These are phyloP conservation scores for Neoascia interrupta DNA, from an alignment of 2,888 invertebrate species.

Conservation along the genomic window DNA sequence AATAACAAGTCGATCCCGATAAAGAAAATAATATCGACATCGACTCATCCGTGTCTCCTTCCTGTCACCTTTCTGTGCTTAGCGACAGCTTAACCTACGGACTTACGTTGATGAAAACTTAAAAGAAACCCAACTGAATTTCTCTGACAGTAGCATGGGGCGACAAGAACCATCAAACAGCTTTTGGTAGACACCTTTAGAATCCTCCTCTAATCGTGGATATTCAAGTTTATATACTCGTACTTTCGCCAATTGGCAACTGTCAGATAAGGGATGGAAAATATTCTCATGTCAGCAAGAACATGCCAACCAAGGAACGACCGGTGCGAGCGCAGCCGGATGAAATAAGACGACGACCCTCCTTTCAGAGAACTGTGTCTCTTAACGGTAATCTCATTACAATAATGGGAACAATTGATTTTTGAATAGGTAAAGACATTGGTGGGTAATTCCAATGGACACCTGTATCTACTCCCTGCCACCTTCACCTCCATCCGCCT, in stretches of 20 bases:
- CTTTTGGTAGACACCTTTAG: conserved; percentile 23
- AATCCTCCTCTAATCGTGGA: conserved; percentile 34
- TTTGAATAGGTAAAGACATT: conserved; percentile 40
- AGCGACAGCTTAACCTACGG: too few species aligned
- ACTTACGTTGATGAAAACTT: conserved; percentile 11
- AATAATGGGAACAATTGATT: conserved; percentile 68
- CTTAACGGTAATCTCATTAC: conserved; percentile 62
- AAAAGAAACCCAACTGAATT: conserved; percentile 21
- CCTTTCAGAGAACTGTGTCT: conserved; percentile 22
- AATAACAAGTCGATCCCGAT: background rate
- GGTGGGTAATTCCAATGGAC: too few species aligned
- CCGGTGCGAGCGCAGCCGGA: too few species aligned
- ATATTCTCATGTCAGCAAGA: conserved; percentile 25
- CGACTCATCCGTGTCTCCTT: conserved; percentile 19
- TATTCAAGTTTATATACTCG: conserved; percentile 40
- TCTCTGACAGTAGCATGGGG: conserved; percentile 5
- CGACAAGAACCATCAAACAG: conserved; percentile 40
- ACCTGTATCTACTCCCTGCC: too few species aligned
- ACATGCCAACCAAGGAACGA: too few species aligned
- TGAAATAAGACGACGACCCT: background rate
- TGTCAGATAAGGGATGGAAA: conserved; percentile 23
- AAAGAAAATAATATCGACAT: conserved; percentile 28
- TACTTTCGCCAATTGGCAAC: background rate
- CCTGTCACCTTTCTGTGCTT: conserved; percentile 6
- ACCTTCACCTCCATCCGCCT: too few species aligned